Evolutionary conservation across 2,888 invertebrate genomes (phyloP), one percentile per base, ranked within the genome.

Genomic region (Epinotia nisella): DNA sequence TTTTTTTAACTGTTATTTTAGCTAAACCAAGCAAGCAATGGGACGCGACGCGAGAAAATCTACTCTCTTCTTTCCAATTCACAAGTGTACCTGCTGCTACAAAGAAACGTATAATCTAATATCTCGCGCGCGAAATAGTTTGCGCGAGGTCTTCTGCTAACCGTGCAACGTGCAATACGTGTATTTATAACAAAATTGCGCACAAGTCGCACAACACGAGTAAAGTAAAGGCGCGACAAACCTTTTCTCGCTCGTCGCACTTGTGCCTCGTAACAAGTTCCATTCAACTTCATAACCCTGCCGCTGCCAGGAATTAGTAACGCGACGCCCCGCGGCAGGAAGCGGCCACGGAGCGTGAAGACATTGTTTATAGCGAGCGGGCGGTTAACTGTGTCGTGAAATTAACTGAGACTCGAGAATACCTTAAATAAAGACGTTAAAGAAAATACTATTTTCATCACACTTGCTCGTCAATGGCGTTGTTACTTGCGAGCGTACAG

Each of bases 311-410:
- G 71, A 58, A 73, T 73, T 68, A 24, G 68, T 73, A 59, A 64
- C 73, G 45, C 41, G 73, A 73, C 62, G 62, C 64, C 59, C 73
- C 69, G 51, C 45, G 58, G 39, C 67, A 68, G 73, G 73, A 73
- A 73, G 59, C 69, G 69, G 69, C 51, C 59, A 7, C 69, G 15
- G 41, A 59, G 67, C 73, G 64, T 73, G 73, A 73, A 68, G 62
- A 65, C 53, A 59, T 67, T 72, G 61, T 72, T 72, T 61, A 67
- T 53, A 35, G 62, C 68, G 61, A 45, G 61, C 39, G 41, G 60
- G 35, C 55, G 61, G 61, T 72, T 67, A 61, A 67, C 56, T 61
- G n/a, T 61, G 65, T 60, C 53, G 51, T 65, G 24, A 66, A 71
- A 24, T 70, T 70, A 62, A 70, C 70, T 70, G 70, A 45, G 53